Evolutionary conservation across 2,113 vertebrate genomes (phyloP).

Genomic region (Vireo altiloquus): DNA sequence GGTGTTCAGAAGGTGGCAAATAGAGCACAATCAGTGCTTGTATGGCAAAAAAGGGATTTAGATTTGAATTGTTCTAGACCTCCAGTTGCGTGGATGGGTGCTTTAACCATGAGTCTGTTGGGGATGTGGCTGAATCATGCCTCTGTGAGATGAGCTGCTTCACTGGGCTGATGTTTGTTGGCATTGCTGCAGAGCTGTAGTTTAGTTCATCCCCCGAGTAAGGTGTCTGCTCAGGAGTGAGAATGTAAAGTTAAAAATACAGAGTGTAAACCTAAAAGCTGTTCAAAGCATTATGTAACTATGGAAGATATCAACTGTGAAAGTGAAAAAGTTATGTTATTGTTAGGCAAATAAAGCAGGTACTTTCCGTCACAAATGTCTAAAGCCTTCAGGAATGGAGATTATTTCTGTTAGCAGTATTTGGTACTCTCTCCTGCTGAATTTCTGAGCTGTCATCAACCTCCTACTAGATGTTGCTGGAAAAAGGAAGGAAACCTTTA

Average conservation of each 20-base stretch:
- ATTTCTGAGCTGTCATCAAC: conserved; percentile 27
- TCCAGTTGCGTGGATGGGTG: not conserved
- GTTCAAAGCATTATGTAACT: not conserved
- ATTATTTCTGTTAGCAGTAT: not conserved
- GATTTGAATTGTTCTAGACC: not conserved
- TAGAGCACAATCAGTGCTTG: not conserved
- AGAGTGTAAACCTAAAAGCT: not conserved
- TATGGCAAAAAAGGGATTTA: not conserved
- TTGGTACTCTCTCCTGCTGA: not conserved
- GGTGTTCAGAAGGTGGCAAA: not conserved
- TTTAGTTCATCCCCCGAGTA: not conserved
- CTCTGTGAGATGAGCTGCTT: not conserved
- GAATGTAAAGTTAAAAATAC: not conserved
- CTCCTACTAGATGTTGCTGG: not conserved
- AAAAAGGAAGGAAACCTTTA: conserved; percentile 21
- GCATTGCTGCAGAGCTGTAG: not conserved
- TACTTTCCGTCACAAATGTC: not conserved
- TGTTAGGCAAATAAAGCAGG: not conserved
- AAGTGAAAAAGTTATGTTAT: not conserved
- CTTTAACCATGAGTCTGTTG: not conserved
- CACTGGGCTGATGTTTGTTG: not conserved
- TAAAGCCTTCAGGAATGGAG: not conserved
- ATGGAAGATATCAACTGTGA: not conserved
- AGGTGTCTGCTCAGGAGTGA: not conserved
- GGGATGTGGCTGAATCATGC: not conserved